A percentile compares a stretch with the other conserved stretches of the same genome.
phyloP scores from a whole-genome alignment of 2,888 invertebrate species.

The Stomorhina lunata region DNA sequence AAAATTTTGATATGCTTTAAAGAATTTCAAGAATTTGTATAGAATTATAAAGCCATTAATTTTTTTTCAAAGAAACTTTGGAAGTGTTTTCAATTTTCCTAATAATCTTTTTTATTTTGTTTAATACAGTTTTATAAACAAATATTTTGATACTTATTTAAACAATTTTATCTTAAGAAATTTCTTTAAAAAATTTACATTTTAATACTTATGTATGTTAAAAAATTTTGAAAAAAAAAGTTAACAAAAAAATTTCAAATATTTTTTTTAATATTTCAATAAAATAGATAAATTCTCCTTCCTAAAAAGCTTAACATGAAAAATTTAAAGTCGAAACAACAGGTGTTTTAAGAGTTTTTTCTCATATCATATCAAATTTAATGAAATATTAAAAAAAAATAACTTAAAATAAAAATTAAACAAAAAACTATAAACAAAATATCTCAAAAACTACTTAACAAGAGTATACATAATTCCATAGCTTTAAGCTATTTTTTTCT shows the following conservation, averaged over 20 bases:
- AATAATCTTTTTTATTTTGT: no score
- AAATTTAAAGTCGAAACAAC: neutral
- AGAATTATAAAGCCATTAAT: no score
- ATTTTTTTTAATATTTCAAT: conserved; percentile 19
- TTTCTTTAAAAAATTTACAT: neutral
- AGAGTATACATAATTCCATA: neutral
- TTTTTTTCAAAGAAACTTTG: no score
- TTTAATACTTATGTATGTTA: neutral
- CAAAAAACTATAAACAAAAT: neutral
- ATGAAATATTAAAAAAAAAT: neutral
- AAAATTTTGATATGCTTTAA: no score
- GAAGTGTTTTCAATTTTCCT: no score
- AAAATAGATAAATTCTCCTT: neutral
- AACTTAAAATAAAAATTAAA: neutral
- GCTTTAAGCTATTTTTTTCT: neutral
- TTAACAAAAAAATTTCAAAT: neutral
- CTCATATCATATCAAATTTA: neutral
- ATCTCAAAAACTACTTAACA: neutral
- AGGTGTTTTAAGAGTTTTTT: neutral
- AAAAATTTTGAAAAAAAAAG: neutral
- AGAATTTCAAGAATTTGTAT: no score
- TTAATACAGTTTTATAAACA: neutral
- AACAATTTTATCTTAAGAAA: no score
- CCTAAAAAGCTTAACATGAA: neutral
- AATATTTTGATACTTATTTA: neutral